These are phyloP conservation scores for Cyprinodon tularosa DNA, from an alignment of 2,113 vertebrate genomes.

Conservation along the genomic window DNA sequence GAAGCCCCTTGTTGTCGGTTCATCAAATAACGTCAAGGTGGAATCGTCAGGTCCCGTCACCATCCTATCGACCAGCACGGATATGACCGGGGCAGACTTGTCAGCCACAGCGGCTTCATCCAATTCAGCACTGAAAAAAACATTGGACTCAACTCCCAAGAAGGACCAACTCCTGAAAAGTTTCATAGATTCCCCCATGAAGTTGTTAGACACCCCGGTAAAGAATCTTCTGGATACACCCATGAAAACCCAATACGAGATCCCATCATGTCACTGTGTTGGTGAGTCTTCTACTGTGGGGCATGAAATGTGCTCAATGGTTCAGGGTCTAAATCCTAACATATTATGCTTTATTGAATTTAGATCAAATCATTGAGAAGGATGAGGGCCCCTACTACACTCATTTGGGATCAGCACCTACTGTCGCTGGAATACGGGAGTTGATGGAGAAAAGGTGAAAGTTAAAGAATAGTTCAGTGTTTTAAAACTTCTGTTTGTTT, in stretches of 20 bases:
- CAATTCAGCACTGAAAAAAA: conserved; percentile 59
- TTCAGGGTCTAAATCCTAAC: conserved; percentile 23
- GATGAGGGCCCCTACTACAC: conserved; percentile 99
- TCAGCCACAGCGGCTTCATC: conserved; percentile 15
- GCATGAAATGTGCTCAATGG: conserved; percentile 8
- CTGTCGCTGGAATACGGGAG: conserved; percentile 91
- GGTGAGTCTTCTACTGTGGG: conserved; percentile 81
- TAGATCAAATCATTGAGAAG: conserved; percentile 98
- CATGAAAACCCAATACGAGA: conserved; percentile 96
- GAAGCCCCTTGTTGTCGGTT: conserved; percentile 85
- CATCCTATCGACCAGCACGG: conserved; percentile 83
- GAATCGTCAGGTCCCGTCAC: conserved; percentile 89
- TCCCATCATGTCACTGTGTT: conserved; percentile 94
- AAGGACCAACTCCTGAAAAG: conserved; percentile 86
- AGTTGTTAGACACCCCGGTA: conserved; percentile 90
- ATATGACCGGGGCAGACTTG: conserved; percentile 69
- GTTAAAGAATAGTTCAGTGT: conserved; percentile 59
- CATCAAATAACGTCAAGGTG: conserved; percentile 89
- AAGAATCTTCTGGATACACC: conserved; percentile 94
- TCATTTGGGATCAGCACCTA: conserved; percentile 95
- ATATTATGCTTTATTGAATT: conserved; percentile 19
- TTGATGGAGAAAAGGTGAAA: conserved; percentile 95
- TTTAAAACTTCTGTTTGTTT: conserved; percentile 3
- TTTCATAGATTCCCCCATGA: conserved; percentile 95
- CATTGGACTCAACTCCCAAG: conserved; percentile 87